These are phyloP conservation scores for Oenanthe oenanthe DNA, from an alignment of 2,113 vertebrate species.

Conservation along the genomic window DNA sequence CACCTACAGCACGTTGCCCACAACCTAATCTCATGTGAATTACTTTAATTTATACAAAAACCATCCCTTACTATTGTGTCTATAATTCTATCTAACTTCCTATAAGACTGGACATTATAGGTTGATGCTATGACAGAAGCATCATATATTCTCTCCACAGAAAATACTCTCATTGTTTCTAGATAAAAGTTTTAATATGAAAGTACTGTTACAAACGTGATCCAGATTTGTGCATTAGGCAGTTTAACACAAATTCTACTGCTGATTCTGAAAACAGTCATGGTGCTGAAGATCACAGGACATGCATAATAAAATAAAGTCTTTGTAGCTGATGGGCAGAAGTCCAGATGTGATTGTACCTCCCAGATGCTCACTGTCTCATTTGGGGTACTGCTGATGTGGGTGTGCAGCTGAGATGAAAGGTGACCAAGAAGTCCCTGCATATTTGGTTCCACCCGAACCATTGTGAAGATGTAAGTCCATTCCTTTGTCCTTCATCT, in stretches of 20 bases:
- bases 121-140: neutral
- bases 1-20: neutral
- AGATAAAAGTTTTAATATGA: neutral
- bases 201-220: neutral
- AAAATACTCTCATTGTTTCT: neutral
- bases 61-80: neutral
- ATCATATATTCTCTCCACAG: neutral
- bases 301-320: neutral
- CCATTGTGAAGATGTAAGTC: neutral
- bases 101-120: neutral
- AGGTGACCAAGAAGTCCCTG: neutral
- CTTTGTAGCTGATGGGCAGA: neutral
- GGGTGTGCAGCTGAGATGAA: neutral
- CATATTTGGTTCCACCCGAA: neutral
- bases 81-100: neutral
- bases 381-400: neutral
- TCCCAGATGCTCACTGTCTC: neutral
- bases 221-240: neutral
- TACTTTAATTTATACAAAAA: neutral
- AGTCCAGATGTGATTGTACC: neutral
- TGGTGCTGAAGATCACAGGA: neutral
- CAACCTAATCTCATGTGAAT: neutral
- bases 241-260: neutral
- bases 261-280: neutral
- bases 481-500: neutral